A percentile compares a stretch with the other conserved stretches of the same genome.
Evolutionary conservation across 2,113 vertebrate species (phyloP).

Genomic region (Tautogolabrus adspersus): DNA sequence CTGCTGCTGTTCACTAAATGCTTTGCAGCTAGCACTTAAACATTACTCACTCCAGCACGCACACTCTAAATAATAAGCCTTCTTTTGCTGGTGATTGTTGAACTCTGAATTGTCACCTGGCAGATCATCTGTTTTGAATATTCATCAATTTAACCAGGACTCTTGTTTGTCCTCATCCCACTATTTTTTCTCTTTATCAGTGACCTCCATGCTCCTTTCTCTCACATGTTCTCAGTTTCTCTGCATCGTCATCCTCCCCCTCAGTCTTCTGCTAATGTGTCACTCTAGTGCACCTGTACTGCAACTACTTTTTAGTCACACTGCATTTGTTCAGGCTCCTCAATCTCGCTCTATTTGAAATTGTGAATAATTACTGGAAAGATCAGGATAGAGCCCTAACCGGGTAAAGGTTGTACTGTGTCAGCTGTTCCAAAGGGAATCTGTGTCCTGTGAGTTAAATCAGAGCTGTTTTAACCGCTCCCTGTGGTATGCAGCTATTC

Average conservation of each 20-base stretch:
- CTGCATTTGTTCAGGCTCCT: not conserved
- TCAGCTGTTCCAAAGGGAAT: slow-evolving; percentile 41
- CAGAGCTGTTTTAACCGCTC: slow-evolving; percentile 22
- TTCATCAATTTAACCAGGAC: slow-evolving; percentile 28
- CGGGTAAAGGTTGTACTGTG: slow-evolving; percentile 17
- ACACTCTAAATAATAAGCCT: not conserved
- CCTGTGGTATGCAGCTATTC: slow-evolving; percentile 28
- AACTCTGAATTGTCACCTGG: slow-evolving; percentile 19
- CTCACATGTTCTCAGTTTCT: slow-evolving; percentile 20
- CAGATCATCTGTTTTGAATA: slow-evolving; percentile 37
- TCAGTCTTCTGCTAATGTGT: slow-evolving; percentile 39
- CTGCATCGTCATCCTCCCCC: slow-evolving; percentile 25
- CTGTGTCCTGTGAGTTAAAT: slow-evolving; percentile 25
- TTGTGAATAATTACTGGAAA: not conserved
- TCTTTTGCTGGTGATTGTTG: slow-evolving; percentile 5
- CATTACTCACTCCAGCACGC: slow-evolving; percentile 5
- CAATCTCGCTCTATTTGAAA: slow-evolving; percentile 5
- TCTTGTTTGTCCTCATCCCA: slow-evolving; percentile 6
- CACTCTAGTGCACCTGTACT: slow-evolving; percentile 23
- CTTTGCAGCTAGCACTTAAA: slow-evolving; percentile 7
- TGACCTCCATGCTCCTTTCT: slow-evolving; percentile 7
- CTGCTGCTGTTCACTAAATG: not conserved
- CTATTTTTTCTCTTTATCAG: slow-evolving; percentile 1
- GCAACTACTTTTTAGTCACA: slow-evolving; percentile 12
- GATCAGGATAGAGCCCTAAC: not conserved